Conservation (phyloP, 2,797 vertebrate genomes). For the Lithobates pipiens region DNA sequence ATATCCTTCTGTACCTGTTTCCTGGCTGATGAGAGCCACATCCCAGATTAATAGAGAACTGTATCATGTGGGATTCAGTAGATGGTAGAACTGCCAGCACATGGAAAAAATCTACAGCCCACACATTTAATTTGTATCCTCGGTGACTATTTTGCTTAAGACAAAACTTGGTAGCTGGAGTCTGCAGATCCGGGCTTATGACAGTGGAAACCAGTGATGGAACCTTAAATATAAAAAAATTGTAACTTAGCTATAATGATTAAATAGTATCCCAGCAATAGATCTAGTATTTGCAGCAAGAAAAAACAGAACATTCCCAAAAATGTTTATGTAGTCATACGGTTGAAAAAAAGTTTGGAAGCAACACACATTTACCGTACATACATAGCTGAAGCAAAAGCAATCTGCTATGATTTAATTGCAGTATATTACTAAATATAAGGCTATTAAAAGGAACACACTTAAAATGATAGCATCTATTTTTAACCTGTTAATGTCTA, state of each 20-base stretch:
- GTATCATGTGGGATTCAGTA: conserved; percentile 90
- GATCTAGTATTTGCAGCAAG: neutral
- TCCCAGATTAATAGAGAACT: conserved; percentile 97
- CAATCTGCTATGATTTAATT: too few relatives aligned
- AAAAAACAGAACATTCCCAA: too few relatives aligned
- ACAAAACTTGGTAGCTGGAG: conserved; percentile 91
- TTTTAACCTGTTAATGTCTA: too few relatives aligned
- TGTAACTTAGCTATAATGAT: neutral
- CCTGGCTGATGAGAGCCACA: conserved; percentile 96
- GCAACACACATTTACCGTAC: too few relatives aligned
- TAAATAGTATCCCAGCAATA: neutral
- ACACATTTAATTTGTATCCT: conserved; percentile 85
- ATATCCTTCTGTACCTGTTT: conserved; percentile 85
- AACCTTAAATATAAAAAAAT: conserved; percentile 74
- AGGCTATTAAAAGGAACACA: too few relatives aligned
- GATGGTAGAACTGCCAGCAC: conserved; percentile 90
- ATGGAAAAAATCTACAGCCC: conserved; percentile 95
- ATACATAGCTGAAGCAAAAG: too few relatives aligned
- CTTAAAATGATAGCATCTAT: too few relatives aligned
- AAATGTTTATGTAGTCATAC: too few relatives aligned
- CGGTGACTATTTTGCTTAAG: conserved; percentile 90
- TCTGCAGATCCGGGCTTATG: conserved; percentile 90
- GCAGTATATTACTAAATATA: too few relatives aligned
- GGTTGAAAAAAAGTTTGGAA: too few relatives aligned
- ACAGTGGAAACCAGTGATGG: conserved; percentile 90